Base-by-base conservation (phyloP, 2,888 invertebrate species). In the Clostera curtula region DNA sequence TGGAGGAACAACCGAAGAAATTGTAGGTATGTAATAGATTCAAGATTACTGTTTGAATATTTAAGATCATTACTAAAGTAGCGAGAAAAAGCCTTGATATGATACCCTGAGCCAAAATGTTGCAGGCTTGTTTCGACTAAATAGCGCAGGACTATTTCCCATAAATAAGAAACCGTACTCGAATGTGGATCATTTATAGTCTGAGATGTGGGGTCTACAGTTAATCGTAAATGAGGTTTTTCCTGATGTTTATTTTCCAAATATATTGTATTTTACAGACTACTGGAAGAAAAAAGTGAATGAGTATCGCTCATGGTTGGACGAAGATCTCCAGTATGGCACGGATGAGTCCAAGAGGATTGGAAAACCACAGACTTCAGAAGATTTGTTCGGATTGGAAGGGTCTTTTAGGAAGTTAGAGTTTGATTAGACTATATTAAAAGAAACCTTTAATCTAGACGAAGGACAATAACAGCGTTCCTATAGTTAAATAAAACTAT, bases 381-480 rank as follows among this genome's bases (percentile, higher is more conserved):
- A 85, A 27, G 75, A 75, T 10, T 59, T 87, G 41, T 88, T 87
- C 40, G 88, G 88, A 8, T 45, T 77, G 1, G 86, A 86, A 10
- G 87, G 87, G 9, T 85, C 86, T 5, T 87, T 87, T 50, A 68
- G 86, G 40, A 69, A 85, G 49, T 64, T 87, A 9, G 71, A 70
- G 15, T 51, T 77, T 27, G 79, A 80, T 40, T 77, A 45, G 60
- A 24, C 10, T 19, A 7, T n/a, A n/a, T n/a, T n/a, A n/a, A n/a
- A n/a, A n/a, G n/a, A n/a, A n/a, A n/a, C n/a, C n/a, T n/a, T n/a
- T n/a, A n/a, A n/a, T n/a, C n/a, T n/a, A n/a, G n/a, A n/a, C n/a
- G n/a, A n/a, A n/a, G n/a, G n/a, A n/a, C n/a, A n/a, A n/a, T n/a
- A n/a, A n/a, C n/a, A n/a, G n/a, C n/a, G n/a, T n/a, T n/a, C n/a